phyloP scores from a whole-genome alignment of 92 coral and sea anemone species.

The Umimayanthus chanpuru region DNA sequence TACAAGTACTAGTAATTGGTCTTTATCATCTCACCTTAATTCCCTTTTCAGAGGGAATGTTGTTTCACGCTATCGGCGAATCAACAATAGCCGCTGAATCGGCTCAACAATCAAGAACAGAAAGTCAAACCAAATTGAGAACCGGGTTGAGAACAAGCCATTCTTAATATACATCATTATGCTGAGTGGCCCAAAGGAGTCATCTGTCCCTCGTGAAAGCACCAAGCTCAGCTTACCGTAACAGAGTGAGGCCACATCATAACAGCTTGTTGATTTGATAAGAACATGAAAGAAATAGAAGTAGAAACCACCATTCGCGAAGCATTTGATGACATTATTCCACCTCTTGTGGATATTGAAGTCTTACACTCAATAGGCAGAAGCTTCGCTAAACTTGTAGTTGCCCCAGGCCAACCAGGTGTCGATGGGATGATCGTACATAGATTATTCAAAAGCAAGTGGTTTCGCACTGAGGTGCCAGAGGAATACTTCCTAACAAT shows the following conservation, averaged over 20 bases:
- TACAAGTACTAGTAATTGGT: conserved; percentile 3
- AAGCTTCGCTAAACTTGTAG: conserved; percentile 18
- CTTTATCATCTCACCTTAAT: conserved; percentile 31
- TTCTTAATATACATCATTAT: conserved; percentile 50
- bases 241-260: conserved; percentile 63
- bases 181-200: conserved; percentile 40
- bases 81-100: conserved; percentile 36
- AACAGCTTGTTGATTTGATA: conserved; percentile 55
- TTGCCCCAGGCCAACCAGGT: conserved; percentile 40
- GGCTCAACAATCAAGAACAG: conserved; percentile 6
- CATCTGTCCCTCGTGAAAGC: conserved; percentile 43
- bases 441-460: conserved; percentile 9
- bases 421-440: conserved; percentile 38
- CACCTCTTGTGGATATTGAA: conserved; percentile 37
- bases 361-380: conserved; percentile 23
- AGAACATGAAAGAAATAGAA: conserved; percentile 56
- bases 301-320: conserved; percentile 58
- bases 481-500: conserved; percentile 16
- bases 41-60: conserved; percentile 14
- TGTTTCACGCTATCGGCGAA: conserved; percentile 28
- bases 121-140: conserved; percentile 14
- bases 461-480: conserved; percentile 9
- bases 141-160: conserved; percentile 39
- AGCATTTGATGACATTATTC: conserved; percentile 56
- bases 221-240: conserved; percentile 39